Evolutionary conservation across 2,797 vertebrate species (phyloP), one percentile per base, ranked within the genome.

Genomic region (Crenichthys baileyi): DNA sequence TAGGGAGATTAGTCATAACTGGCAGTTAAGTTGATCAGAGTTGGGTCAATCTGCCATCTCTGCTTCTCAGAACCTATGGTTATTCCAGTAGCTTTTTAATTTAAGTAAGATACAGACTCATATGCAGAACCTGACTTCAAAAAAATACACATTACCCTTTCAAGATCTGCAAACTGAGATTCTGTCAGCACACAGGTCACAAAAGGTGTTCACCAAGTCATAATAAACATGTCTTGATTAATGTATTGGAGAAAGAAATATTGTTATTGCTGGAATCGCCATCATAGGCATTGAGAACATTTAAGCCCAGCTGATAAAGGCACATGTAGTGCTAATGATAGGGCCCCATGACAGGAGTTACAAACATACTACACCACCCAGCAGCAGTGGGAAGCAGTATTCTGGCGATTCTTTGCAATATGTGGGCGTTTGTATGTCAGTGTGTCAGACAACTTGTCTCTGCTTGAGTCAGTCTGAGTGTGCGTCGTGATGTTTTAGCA

Each of bases 391-490:
- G 79, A 90, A 78, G 79, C 87, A n/a, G 75, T 73, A 79, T 63
- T 70, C 81, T 82, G 93, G 83, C 81, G 73, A 84, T 85, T 82
- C 76, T 82, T 85, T 79, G 82, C 90, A 82, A 81, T 53, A 85
- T 48, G 92, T 92, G 94, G 93, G 91, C 84, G 90, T 91, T 89
- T 94, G 85, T 93, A 82, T 93, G 93, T 91, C 91, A 90, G 83
- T 85, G 88, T 91, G 89, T 93, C 92, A 93, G 91, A 94, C 91
- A 87, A 90, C 85, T 88, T 77, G 85, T 88, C 91, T 93, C 86
- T 80, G 72, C 81, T 85, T 61, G 82, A 83, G 81, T 84, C 65
- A 11, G 81, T 88, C 77, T 76, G 56, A 82, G 88, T 90, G 81
- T 85, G 88, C 75, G 73, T 90, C 87, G 77, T 71, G 26, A 83